A percentile compares a stretch with the other conserved stretches of the same genome.
These are phyloP conservation scores for Chironomus tentans DNA, from an alignment of 2,888 invertebrate species.

Conservation along the genomic window DNA sequence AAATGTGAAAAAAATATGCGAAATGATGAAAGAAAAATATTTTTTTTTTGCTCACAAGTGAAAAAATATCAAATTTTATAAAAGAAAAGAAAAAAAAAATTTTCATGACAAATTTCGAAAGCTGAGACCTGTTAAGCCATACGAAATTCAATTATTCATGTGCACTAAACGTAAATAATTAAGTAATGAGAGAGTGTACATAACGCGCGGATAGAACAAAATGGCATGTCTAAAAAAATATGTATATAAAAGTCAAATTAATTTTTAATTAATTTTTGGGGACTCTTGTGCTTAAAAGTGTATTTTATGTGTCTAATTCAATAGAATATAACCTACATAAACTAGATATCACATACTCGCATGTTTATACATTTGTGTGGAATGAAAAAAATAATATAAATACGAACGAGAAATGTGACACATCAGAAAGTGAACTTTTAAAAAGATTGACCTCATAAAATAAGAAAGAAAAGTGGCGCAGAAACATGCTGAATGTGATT, in stretches of 20 bases:
- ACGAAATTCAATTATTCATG: constrained; percentile 13
- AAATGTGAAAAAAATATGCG: too few relatives aligned
- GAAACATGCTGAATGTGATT: not conserved
- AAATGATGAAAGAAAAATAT: too few relatives aligned
- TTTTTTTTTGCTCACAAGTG: too few relatives aligned
- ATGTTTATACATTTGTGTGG: too few relatives aligned
- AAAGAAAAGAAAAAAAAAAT: not conserved
- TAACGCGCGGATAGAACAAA: not conserved
- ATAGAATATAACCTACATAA: not conserved
- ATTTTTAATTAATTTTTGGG: not conserved
- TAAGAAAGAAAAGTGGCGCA: not conserved
- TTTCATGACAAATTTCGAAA: not conserved
- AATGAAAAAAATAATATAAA: too few relatives aligned
- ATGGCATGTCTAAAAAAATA: not conserved
- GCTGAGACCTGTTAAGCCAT: not conserved
- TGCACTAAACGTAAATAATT: constrained; percentile 19
- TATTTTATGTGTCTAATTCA: not conserved
- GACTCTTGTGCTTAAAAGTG: not conserved
- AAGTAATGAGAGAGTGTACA: not conserved
- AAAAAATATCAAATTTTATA: too few relatives aligned
- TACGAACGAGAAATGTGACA: too few relatives aligned
- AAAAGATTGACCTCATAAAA: too few relatives aligned
- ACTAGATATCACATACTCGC: too few relatives aligned
- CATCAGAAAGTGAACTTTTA: too few relatives aligned
- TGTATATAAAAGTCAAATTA: not conserved